Conservation (phyloP, 2,113 vertebrate species). For the Loxodonta africana region DNA sequence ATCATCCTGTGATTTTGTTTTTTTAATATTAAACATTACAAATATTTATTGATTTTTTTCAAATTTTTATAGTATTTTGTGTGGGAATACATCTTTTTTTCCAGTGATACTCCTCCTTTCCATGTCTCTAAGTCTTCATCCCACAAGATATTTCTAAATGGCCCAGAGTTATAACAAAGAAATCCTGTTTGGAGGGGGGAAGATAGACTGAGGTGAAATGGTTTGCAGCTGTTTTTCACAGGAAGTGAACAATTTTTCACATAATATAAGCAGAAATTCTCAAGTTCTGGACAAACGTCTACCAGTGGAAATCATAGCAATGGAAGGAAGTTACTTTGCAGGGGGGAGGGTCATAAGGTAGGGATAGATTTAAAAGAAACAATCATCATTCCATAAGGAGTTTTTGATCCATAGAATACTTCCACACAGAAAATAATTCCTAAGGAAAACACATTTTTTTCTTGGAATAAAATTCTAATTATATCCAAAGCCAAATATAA, state of each 20-base stretch:
- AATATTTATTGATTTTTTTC: neutral
- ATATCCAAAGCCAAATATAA: neutral
- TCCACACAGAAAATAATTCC: neutral
- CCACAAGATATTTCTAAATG: neutral
- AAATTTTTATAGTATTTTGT: neutral
- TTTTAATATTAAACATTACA: neutral
- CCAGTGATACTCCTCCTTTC: neutral
- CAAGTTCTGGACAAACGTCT: neutral
- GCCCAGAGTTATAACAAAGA: neutral
- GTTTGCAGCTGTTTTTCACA: neutral
- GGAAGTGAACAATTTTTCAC: neutral
- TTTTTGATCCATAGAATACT: neutral
- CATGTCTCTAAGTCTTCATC: neutral
- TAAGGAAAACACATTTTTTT: neutral
- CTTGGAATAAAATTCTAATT: neutral
- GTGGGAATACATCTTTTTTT: neutral
- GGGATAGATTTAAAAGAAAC: neutral
- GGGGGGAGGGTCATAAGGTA: neutral
- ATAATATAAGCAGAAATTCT: neutral
- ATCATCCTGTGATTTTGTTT: neutral
- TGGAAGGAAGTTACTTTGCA: neutral
- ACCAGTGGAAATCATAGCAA: neutral
- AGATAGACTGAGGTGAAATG: neutral
- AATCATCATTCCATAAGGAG: neutral
- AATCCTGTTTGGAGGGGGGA: neutral